Conservation (phyloP, 2,888 invertebrate species). For the Mycogona germanica region DNA sequence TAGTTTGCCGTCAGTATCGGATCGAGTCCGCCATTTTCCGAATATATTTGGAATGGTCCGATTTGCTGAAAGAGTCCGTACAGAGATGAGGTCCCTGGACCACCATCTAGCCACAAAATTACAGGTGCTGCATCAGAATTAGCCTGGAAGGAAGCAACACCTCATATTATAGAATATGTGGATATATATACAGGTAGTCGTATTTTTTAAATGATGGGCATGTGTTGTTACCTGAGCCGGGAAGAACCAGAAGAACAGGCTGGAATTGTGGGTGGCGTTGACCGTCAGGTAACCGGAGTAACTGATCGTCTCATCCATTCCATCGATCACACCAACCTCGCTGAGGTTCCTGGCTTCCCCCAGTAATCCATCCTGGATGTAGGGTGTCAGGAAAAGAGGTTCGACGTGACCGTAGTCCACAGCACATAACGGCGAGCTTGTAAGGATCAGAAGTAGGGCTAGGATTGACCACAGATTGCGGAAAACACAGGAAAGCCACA, state of each 20-base stretch:
- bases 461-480: too few species aligned
- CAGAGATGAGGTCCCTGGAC: constrained; percentile 4
- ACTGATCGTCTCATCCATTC: constrained; percentile 42
- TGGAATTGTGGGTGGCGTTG: constrained; percentile 58
- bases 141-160: constrained; percentile 24
- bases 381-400: constrained; percentile 62
- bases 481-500: constrained; percentile 16
- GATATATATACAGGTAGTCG: background rate
- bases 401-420: constrained; percentile 36
- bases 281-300: constrained; percentile 75
- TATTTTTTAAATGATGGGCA: too few species aligned
- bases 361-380: constrained; percentile 55
- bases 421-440: too few species aligned
- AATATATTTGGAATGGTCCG: constrained; percentile 10
- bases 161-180: background rate
- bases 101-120: constrained; percentile 24
- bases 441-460: too few species aligned
- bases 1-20: too few species aligned
- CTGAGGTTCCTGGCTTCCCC: constrained; percentile 28
- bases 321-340: constrained; percentile 32
- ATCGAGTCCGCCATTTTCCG: too few species aligned
- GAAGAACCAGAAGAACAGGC: constrained; percentile 88
- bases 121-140: constrained; percentile 30
- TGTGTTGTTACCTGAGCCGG: constrained; percentile 48
- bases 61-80: constrained; percentile 30